These are phyloP conservation scores for Colostygia pectinataria DNA, from an alignment of 2,888 invertebrate species.

Conservation along the genomic window DNA sequence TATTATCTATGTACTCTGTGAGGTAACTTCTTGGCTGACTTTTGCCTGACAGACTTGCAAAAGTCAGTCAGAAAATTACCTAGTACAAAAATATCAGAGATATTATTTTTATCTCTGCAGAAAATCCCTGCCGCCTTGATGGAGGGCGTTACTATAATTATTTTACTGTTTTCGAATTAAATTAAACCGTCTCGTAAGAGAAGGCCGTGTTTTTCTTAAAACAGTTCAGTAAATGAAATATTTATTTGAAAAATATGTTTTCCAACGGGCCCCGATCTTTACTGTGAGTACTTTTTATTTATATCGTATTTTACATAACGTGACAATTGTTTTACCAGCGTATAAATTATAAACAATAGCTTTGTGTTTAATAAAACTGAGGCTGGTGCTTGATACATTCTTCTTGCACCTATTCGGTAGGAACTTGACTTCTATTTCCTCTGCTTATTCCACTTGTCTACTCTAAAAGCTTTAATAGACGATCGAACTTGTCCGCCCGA, in stretches of 20 bases:
- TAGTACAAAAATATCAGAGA: no score
- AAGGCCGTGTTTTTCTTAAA: conserved; percentile 41
- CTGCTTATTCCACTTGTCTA: no score
- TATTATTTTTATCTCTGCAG: conserved; percentile 7
- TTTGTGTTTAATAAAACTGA: no score
- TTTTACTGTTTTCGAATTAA: conserved; percentile 43
- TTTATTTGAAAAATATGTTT: conserved; percentile 76
- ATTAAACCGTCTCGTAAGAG: conserved; percentile 44
- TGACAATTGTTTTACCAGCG: conserved; percentile 72
- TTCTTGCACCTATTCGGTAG: no score
- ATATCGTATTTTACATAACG: conserved; percentile 80
- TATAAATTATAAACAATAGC: conserved; percentile 37
- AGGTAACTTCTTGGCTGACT: no score
- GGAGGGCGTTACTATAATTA: conserved; percentile 66
- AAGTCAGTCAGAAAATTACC: no score
- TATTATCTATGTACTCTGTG: no score
- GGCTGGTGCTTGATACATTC: no score
- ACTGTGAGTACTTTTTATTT: conserved; percentile 73
- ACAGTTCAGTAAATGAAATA: conserved; percentile 58
- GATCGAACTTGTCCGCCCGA: no score
- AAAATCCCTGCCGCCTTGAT: conserved; percentile 55
- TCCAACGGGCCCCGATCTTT: conserved; percentile 72
- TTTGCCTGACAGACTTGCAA: no score
- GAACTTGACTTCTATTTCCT: no score
- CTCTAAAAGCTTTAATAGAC: no score